A percentile compares a stretch with the other conserved stretches of the same genome.
Conservation (phyloP, 2,113 vertebrate species). For the Lagopus muta region DNA sequence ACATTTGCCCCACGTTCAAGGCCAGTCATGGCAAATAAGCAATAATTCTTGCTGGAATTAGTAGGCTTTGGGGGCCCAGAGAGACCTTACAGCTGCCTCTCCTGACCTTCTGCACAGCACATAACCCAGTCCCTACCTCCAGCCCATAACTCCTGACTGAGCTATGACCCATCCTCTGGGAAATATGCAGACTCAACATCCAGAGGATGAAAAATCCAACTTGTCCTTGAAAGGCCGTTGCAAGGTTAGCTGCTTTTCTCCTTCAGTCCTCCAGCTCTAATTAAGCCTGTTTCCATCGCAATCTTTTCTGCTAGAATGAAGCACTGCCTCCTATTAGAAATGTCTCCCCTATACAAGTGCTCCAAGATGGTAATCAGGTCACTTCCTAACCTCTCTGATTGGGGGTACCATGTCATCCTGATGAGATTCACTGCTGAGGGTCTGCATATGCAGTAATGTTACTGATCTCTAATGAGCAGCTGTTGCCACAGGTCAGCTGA, state of each 20-base stretch:
- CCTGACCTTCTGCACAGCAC: not conserved
- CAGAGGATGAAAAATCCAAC: slow-evolving; percentile 12
- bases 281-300: not conserved
- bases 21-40: not conserved
- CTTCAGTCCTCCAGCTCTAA: not conserved
- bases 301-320: slow-evolving; percentile 10
- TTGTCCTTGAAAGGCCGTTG: not conserved
- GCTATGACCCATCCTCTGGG: slow-evolving; percentile 12
- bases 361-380: not conserved
- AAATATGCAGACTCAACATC: slow-evolving; percentile 20
- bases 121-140: not conserved
- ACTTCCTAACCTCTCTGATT: not conserved
- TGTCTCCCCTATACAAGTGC: not conserved
- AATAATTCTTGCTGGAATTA: not conserved
- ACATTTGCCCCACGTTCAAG: not conserved
- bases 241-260: slow-evolving; percentile 29
- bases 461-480: not conserved
- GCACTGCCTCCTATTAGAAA: not conserved
- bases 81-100: not conserved
- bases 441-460: not conserved
- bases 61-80: not conserved
- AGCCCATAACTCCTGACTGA: slow-evolving; percentile 8
- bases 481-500: slow-evolving; percentile 40
- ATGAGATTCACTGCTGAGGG: not conserved
- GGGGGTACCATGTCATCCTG: not conserved